phyloP scores from a whole-genome alignment of 1,140 invertebrate species.

The Lordiphosa collinella region DNA sequence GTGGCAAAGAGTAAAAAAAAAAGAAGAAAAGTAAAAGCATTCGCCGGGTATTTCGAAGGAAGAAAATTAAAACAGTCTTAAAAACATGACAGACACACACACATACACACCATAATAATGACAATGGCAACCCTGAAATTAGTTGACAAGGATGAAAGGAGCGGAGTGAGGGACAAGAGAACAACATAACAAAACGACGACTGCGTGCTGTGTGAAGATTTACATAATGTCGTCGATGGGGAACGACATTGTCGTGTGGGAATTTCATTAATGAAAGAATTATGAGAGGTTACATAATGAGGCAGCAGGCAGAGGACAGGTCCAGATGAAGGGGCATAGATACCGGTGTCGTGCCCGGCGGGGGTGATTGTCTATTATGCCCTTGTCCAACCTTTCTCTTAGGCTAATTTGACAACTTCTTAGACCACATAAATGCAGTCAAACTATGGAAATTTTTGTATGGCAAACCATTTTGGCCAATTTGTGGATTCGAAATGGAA shows the following conservation, averaged over 20 bases:
- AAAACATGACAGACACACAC: slow-evolving; percentile 63
- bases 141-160: slow-evolving; percentile 71
- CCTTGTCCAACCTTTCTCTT: slow-evolving; percentile 36
- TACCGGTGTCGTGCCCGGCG: slow-evolving; percentile 31
- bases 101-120: slow-evolving; percentile 17
- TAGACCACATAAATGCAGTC: slow-evolving; percentile 43
- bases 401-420: slow-evolving; percentile 46
- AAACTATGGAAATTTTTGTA: slow-evolving; percentile 33
- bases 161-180: slow-evolving; percentile 24
- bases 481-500: slow-evolving; percentile 60
- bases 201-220: slow-evolving; percentile 69
- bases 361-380: slow-evolving; percentile 48
- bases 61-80: slow-evolving; percentile 73
- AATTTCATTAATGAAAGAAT: slow-evolving; percentile 78
- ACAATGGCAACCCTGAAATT: slow-evolving; percentile 65
- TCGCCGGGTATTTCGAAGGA: slow-evolving; percentile 11
- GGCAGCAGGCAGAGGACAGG: slow-evolving; percentile 8
- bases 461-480: slow-evolving; percentile 49
- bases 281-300: slow-evolving; percentile 78
- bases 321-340: slow-evolving; percentile 25
- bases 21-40: slow-evolving; percentile 71
- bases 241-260: slow-evolving; percentile 56
- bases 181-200: slow-evolving; percentile 36
- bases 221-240: slow-evolving; percentile 63
- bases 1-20: slow-evolving; percentile 10